Evolutionary conservation across 2,888 invertebrate genomes (phyloP), one percentile per base, ranked within the genome.

Genomic region (Cryptocephalus moraei): DNA sequence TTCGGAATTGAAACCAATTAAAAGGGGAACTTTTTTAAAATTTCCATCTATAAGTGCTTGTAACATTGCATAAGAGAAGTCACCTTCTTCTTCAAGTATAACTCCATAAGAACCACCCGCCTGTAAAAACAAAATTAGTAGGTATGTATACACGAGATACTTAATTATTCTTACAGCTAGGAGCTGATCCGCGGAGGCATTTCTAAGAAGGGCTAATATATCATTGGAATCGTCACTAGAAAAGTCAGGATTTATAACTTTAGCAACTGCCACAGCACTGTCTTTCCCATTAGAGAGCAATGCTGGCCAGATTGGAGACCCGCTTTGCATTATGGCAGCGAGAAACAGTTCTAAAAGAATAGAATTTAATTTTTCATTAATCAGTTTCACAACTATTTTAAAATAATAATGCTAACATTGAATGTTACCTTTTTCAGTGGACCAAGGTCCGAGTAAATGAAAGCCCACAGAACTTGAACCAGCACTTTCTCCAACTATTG

Each of bases 1-100:
- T 46, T 51, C 53, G 2, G 53, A 53, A 31, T 45, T 53, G 22
- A 48, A 51, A n/a, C 53, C 53, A 13, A 48, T 42, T 22, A 53
- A 13, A 32, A 49, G 41, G 9, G 53, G 53, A 9, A 53, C 41
- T 43, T 49, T 47, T 31, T 48, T 49, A 31, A 46, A 43, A 13
- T 46, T 46, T 36, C 45, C 43, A 13, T 44, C 33, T 12, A 47
- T 42, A 34, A 47, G 39, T n/a, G 50, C 42, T 33, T 48, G 45
- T 43, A 43, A 45, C 32, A 40, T 42, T n/a, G 38, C 38, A 31
- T 45, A 38, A 14, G 49, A 45, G 33, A 49, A 52, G 3, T 38
- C 36, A 4, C 44, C 47, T 32, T 34, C 43, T 22, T 45, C 39
- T 45, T 52, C 52, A 31, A 49, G 32, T 1, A 44, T 32, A 8